phyloP scores from a whole-genome alignment of 1,140 invertebrate species.

The Brachionus sp. region DNA sequence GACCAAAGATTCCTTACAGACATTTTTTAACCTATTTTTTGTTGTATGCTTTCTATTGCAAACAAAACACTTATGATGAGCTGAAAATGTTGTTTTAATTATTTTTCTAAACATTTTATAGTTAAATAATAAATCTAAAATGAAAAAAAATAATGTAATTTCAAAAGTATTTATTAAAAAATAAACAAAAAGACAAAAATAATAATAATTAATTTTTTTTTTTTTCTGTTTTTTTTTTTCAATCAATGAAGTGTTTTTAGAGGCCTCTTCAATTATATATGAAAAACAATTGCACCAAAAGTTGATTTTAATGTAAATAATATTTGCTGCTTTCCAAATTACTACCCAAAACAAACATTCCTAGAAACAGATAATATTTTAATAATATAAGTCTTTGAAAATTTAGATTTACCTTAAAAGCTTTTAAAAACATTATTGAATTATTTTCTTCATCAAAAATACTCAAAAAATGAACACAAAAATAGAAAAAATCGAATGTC shows the following conservation, averaged over 20 bases:
- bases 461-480: conserved; percentile 26
- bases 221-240: conserved; percentile 28
- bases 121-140: not conserved
- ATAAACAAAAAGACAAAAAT: conserved; percentile 25
- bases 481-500: conserved; percentile 18
- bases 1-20: conserved; percentile 10
- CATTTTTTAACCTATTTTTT: conserved; percentile 13
- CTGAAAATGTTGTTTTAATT: conserved; percentile 23
- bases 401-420: conserved; percentile 8
- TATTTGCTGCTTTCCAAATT: conserved; percentile 26
- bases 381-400: not conserved
- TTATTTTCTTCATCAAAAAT: conserved; percentile 31
- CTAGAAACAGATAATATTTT: conserved; percentile 5
- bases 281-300: conserved; percentile 29
- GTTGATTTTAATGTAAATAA: conserved; percentile 5
- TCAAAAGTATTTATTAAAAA: conserved; percentile 18
- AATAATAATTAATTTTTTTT: conserved; percentile 12
- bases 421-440: conserved; percentile 23
- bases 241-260: conserved; percentile 15
- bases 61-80: conserved; percentile 23
- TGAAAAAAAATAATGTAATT: not conserved
- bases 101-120: conserved; percentile 13
- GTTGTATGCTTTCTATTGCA: conserved; percentile 19
- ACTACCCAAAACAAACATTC: conserved; percentile 16
- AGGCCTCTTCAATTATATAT: conserved; percentile 9